Percentiles rank a stretch among this genome's conserved stretches.
These are phyloP conservation scores for Papilio aristodemus DNA, from an alignment of 1,140 invertebrate species.

Conservation along the genomic window DNA sequence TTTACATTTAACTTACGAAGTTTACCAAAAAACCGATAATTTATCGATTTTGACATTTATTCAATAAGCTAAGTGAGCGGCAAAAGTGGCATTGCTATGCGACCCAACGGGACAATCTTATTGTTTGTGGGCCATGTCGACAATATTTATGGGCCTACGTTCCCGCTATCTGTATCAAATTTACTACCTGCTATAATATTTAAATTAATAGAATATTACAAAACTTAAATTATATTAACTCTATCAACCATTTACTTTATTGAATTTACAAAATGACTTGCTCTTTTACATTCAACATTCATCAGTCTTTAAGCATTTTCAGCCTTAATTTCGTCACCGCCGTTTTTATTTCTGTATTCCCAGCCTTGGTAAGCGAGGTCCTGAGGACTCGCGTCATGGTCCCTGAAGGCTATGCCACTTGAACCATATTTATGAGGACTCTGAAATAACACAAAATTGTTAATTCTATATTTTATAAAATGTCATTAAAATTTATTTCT, in stretches of 20 bases:
- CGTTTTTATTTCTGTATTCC: conserved; percentile 78
- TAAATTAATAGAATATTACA: too few relatives aligned
- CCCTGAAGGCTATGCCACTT: conserved; percentile 83
- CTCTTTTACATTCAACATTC: conserved; percentile 32
- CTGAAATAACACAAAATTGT: conserved; percentile 44
- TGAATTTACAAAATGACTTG: conserved; percentile 13
- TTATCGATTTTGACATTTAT: neutral
- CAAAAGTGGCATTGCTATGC: too few relatives aligned
- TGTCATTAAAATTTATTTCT: too few relatives aligned
- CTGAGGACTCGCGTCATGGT: conserved; percentile 84
- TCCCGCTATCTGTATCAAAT: too few relatives aligned
- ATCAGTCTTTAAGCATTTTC: conserved; percentile 58
- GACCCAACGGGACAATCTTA: too few relatives aligned
- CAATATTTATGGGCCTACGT: too few relatives aligned
- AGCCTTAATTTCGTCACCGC: conserved; percentile 68
- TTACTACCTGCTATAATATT: too few relatives aligned
- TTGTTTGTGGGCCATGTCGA: too few relatives aligned
- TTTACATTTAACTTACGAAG: conserved; percentile 55
- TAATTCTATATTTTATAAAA: neutral
- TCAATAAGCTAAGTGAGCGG: neutral
- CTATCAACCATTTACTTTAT: too few relatives aligned
- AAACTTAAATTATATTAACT: conserved; percentile 22
- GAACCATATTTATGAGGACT: conserved; percentile 75
- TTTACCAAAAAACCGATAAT: conserved; percentile 40
- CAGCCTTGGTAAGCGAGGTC: conserved; percentile 84